A percentile compares a stretch with the other conserved stretches of the same genome.
These are phyloP conservation scores for Cotesia chilonis DNA, from an alignment of 1,140 invertebrate species.

Conservation along the genomic window DNA sequence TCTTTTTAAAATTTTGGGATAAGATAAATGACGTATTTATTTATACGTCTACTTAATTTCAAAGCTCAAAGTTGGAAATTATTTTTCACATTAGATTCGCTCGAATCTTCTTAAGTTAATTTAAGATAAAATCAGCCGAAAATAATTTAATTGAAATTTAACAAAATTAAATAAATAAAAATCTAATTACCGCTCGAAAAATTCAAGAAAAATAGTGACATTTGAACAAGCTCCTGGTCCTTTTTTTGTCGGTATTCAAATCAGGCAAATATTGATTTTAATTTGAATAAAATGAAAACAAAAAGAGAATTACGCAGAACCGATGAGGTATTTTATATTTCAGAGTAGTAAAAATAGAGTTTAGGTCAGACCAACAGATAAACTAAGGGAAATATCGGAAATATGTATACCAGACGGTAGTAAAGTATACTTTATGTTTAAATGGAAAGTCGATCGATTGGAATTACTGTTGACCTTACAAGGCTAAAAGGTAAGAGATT, in stretches of 20 bases:
- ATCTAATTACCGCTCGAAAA: too few species aligned
- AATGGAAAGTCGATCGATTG: slow-evolving; percentile 24
- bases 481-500: slow-evolving; percentile 15
- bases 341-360: slow-evolving; percentile 19
- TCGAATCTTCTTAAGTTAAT: too few species aligned
- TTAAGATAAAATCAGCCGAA: too few species aligned
- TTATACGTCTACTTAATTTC: too few species aligned
- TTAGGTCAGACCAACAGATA: slow-evolving; percentile 22
- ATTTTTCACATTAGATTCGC: too few species aligned
- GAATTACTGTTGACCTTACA: slow-evolving; percentile 11
- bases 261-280: not conserved
- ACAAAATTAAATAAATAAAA: too few species aligned
- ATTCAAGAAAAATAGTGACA: too few species aligned
- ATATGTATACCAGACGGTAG: not conserved
- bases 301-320: slow-evolving; percentile 12
- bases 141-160: too few species aligned
- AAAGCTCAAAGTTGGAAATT: too few species aligned
- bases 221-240: too few species aligned
- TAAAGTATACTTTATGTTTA: not conserved
- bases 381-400: not conserved
- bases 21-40: too few species aligned
- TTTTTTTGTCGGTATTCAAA: not conserved
- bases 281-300: not conserved
- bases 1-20: too few species aligned
- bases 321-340: slow-evolving; percentile 16